Conservation (phyloP, 2,888 invertebrate species). For the Thereva unica region DNA sequence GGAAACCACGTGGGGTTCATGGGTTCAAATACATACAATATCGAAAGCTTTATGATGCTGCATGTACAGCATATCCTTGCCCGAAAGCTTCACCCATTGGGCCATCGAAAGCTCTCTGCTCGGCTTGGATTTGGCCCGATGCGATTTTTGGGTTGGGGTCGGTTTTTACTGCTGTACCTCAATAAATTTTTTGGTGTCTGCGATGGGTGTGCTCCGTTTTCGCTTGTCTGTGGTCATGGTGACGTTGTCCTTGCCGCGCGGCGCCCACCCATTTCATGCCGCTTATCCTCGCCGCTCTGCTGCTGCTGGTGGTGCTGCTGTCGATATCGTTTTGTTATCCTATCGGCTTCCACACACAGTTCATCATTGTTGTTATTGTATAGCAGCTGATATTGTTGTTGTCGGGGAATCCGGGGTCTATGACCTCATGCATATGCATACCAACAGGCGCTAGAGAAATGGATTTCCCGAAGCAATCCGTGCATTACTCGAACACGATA, state of each 20-base stretch:
- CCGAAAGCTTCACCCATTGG: constrained; percentile 8
- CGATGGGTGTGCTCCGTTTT: constrained; percentile 45
- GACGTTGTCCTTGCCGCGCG: constrained; percentile 39
- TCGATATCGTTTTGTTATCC: constrained; percentile 31
- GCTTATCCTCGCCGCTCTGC: neutral
- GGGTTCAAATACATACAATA: neutral
- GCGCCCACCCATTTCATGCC: neutral
- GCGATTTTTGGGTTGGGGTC: neutral
- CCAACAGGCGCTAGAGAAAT: constrained; percentile 21
- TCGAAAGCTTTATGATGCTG: neutral
- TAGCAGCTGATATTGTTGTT: constrained; percentile 40
- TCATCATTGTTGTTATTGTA: constrained; percentile 30
- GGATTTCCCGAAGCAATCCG: constrained; percentile 7
- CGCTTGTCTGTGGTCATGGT: constrained; percentile 51
- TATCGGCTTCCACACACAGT: neutral
- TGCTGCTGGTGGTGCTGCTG: constrained; percentile 16
- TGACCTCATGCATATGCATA: constrained; percentile 32
- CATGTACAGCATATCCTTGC: constrained; percentile 1
- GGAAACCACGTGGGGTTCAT: constrained; percentile 25
- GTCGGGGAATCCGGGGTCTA: constrained; percentile 33
- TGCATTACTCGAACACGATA: constrained; percentile 22
- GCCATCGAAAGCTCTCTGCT: constrained; percentile 2
- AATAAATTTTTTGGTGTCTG: constrained; percentile 45
- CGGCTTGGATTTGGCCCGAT: neutral
- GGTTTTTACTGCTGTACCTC: constrained; percentile 22